Percentiles rank a stretch among this genome's conserved stretches.
These are phyloP conservation scores for Hypena proboscidalis DNA, from an alignment of 2,888 invertebrate genomes.

Conservation along the genomic window DNA sequence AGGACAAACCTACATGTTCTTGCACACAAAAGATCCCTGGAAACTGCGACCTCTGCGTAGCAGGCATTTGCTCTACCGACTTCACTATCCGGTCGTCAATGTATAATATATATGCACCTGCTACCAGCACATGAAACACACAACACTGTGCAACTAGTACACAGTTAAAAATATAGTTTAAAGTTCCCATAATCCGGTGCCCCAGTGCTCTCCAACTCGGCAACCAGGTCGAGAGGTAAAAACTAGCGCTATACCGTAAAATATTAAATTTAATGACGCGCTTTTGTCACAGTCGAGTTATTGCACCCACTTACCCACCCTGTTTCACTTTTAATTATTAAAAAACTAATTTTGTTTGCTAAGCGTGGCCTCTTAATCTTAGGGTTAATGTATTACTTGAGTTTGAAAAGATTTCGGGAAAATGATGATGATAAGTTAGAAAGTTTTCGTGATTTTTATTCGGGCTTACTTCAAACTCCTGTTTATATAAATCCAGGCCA, in stretches of 20 bases:
- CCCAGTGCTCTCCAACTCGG: slow-evolving; percentile 11
- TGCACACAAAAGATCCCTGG: too few species aligned
- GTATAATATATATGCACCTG: too few species aligned
- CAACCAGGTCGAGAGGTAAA: slow-evolving; percentile 56
- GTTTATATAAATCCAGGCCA: too few species aligned
- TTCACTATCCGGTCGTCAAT: too few species aligned
- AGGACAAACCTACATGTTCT: too few species aligned
- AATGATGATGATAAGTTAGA: slow-evolving; percentile 2
- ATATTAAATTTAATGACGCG: slow-evolving; percentile 72
- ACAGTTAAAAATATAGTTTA: too few species aligned
- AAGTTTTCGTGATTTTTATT: slow-evolving; percentile 1
- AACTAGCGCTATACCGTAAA: slow-evolving; percentile 60
- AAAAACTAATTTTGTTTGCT: slow-evolving; percentile 53
- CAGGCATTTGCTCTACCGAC: too few species aligned
- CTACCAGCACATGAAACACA: too few species aligned
- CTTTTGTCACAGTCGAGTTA: slow-evolving; percentile 61
- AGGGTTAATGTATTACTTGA: slow-evolving; percentile 13
- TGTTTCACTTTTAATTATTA: slow-evolving; percentile 58
- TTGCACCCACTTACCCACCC: slow-evolving; percentile 42
- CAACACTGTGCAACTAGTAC: too few species aligned
- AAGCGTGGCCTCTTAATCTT: slow-evolving; percentile 33
- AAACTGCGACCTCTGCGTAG: too few species aligned
- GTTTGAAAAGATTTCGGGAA: slow-evolving; percentile 9
- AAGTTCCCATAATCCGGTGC: slow-evolving; percentile 4
- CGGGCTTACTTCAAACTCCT: too few species aligned